Base-by-base conservation (phyloP, 2,797 vertebrate species). In the Acipenser oxyrinchus region DNA sequence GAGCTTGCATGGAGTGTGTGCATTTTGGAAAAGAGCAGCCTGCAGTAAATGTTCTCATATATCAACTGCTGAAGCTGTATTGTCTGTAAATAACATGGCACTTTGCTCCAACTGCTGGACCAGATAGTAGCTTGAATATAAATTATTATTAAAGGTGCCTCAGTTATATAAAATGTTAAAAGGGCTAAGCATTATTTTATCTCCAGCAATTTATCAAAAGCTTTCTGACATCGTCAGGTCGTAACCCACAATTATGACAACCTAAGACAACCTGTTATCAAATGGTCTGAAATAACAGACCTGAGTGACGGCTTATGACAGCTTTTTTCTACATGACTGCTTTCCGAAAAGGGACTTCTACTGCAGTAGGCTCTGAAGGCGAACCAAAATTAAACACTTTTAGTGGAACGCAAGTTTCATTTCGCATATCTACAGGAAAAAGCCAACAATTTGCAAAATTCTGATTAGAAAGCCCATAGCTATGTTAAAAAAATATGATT, bases 241-340 rank as follows among this genome's bases (percentile, higher is more conserved):
- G 59, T 23, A 3, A 13, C 18, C 7, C 10, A 1, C 62, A 62
- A 23, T 52, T 1, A 49, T 23, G 49, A 49, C 53, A 68, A 51
- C 7, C 60, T 68, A 60, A 13, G n/a, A 48, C 51, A 51, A 49
- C 65, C 60, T 58, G 7, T 13, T 37, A 18, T 12, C 23, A 49
- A 63, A 53, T 23, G 60, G 50, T 6, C 49, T 66, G 13, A 66
- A 64, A 66, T 60, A 67, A 55, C n/a, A 15, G 15, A 55, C 37
- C 37, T 37, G 37, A 37, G 11, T 67, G 69, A 70, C 49, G 53
- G 50, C 9, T 53, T 48, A 48, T 66, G 69, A 70, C 69, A 70
- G 65, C 18, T 70, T 49, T 61, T 15, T 48, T 51, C 65, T 65
- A 23, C 52, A 50, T 3, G 69, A 60, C 8, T 51, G 4, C 15